Evolutionary conservation across 1,140 invertebrate species (phyloP).

Genomic region (Pachyrhynchus sulphureomaculatus): DNA sequence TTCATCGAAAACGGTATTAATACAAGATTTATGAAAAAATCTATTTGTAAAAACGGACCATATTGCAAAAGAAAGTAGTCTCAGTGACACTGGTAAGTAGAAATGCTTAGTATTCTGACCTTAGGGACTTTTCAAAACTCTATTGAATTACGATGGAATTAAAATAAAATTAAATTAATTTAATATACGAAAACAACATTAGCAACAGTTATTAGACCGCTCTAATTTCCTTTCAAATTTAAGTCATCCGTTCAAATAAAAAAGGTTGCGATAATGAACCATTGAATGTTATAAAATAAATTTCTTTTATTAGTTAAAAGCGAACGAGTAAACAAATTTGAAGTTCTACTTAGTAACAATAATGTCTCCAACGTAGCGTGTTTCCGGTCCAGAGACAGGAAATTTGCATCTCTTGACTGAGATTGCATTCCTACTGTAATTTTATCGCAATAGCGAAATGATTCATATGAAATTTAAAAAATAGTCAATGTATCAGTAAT

Average conservation of each 20-base stretch:
- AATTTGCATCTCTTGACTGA: slow-evolving; percentile 38
- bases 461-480: too few species aligned
- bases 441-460: background rate
- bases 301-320: background rate
- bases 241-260: background rate
- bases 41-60: too few species aligned
- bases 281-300: background rate
- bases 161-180: too few species aligned
- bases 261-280: background rate
- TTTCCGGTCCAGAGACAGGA: slow-evolving; percentile 34
- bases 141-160: too few species aligned
- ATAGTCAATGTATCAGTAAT: too few species aligned
- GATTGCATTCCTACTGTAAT: slow-evolving; percentile 7
- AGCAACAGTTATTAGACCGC: background rate
- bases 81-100: too few species aligned
- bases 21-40: too few species aligned
- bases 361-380: slow-evolving; percentile 36
- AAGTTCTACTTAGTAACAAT: slow-evolving; percentile 29
- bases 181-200: too few species aligned
- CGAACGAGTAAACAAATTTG: slow-evolving; percentile 19
- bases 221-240: slow-evolving; percentile 2
- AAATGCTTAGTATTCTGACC: too few species aligned
- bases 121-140: too few species aligned
- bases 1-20: too few species aligned
- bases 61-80: too few species aligned